Conservation (phyloP, 2,113 vertebrate species). For the Aspidoscelis tigris region DNA sequence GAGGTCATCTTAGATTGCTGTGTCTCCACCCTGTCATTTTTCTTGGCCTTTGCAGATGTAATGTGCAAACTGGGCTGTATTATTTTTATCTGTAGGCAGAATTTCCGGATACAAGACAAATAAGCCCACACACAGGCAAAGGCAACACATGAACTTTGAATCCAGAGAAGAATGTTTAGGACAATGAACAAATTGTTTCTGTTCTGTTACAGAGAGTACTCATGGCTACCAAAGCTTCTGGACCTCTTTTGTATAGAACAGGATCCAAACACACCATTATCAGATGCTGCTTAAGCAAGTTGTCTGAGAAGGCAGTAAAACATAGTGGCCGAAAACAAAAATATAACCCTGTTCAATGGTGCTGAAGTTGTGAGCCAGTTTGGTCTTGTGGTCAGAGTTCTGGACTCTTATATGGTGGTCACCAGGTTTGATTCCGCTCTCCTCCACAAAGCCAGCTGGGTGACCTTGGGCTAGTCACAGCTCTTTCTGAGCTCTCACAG, state of each 20-base stretch:
- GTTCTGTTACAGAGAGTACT: not conserved
- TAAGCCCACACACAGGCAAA: no score
- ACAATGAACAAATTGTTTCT: not conserved
- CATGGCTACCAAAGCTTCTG: no score
- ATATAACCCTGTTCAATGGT: no score
- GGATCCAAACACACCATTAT: rapidly evolving
- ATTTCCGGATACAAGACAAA: not conserved
- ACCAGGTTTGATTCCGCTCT: no score
- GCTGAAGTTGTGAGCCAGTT: no score
- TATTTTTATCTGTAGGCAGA: not conserved
- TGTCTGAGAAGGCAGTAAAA: not conserved
- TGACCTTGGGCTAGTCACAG: no score
- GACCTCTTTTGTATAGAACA: not conserved
- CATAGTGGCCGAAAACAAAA: not conserved
- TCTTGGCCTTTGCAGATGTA: not conserved
- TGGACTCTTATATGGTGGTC: no score
- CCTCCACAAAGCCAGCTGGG: no score
- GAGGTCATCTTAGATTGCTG: not conserved
- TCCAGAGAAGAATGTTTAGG: not conserved
- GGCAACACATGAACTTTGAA: not conserved
- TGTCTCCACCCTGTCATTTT: not conserved
- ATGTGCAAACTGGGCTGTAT: not conserved
- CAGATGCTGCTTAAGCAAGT: not conserved
- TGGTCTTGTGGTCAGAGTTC: no score
- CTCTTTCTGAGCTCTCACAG: no score